Base-by-base conservation (phyloP, 2,888 invertebrate genomes). In the Cheilosia scutellata region DNA sequence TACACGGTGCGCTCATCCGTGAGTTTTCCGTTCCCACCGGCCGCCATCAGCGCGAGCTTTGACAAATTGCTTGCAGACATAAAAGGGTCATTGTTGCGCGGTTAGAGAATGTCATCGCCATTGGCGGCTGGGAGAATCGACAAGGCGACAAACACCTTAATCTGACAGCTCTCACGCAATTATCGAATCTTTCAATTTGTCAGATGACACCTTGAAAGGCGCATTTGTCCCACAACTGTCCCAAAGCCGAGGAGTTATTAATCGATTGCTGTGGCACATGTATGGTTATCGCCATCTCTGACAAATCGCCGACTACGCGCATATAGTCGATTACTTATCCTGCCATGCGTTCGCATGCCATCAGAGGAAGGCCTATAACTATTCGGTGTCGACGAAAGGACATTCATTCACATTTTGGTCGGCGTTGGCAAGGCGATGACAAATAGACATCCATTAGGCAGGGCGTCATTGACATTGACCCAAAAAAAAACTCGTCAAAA, bases 131-230 rank as follows among this genome's bases (percentile, higher is more conserved):
- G 20, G 33, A 76, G 62, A 79, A 79, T 79, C 57, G 65, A 65
- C 20, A 20, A 0, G 20, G 20, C 71, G 55, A 13, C 75, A 76
- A 78, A 74, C 78, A 87, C 87, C 82, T 82, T 87, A 87, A 87
- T 87, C 87, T 33, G 87, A 82, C 87, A 87, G 87, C 87, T 77
- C 82, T 83, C 84, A 88, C 87, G 87, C 87, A 88, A 87, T 78
- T 79, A 88, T 88, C 87, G 76, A 87, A 88, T 88, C 87, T 84
- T 84, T 87, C 88, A 88, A 88, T 87, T 88, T 87, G 88, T 88
- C 87, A 87, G 87, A 74, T 82, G 88, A 84, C 87, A 87, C 80
- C 70, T 70, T 55, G 75, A 72, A 80, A 58, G 79, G 74, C 75
- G 76, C 83, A 88, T 87, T 77, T 78, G 72, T 80, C 74, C 76